Percentiles rank a stretch among this genome's conserved stretches.
phyloP scores from a whole-genome alignment of 2,113 vertebrate species.

The Varanus komodoensis region DNA sequence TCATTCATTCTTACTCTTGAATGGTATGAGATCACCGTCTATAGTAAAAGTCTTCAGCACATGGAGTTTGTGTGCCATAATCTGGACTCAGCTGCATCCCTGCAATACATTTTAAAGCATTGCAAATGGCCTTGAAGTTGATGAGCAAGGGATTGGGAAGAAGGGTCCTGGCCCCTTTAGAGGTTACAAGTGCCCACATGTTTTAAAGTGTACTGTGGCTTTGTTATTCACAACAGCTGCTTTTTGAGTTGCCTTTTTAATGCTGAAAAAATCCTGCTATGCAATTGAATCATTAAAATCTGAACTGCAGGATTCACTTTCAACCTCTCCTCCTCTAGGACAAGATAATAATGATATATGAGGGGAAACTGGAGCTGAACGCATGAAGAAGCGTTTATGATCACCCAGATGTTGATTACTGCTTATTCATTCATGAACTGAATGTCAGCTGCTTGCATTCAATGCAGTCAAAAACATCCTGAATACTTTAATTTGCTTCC shows the following conservation, averaged over 20 bases:
- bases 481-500: constrained; percentile 52
- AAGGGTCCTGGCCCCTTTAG: not conserved
- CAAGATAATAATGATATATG: not conserved
- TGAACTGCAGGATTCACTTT: constrained; percentile 25
- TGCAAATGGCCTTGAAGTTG: not conserved
- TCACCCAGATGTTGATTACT: constrained; percentile 18
- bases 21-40: too few species aligned
- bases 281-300: constrained; percentile 35
- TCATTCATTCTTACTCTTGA: not conserved
- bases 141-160: not conserved
- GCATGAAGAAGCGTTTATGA: constrained; percentile 31
- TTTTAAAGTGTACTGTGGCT: not conserved
- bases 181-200: not conserved
- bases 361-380: constrained; percentile 28
- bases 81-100: not conserved
- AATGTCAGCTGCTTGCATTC: constrained; percentile 35
- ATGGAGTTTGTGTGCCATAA: not conserved
- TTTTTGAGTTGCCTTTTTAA: not conserved
- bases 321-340: constrained; percentile 21
- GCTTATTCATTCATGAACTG: constrained; percentile 28
- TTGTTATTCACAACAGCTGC: not conserved
- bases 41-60: too few species aligned
- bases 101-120: not conserved
- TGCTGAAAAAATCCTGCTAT: constrained; percentile 35
- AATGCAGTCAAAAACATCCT: not conserved